Evolutionary conservation across 2,113 vertebrate genomes (phyloP).

Genomic region (Psilopogon haemacephalus): DNA sequence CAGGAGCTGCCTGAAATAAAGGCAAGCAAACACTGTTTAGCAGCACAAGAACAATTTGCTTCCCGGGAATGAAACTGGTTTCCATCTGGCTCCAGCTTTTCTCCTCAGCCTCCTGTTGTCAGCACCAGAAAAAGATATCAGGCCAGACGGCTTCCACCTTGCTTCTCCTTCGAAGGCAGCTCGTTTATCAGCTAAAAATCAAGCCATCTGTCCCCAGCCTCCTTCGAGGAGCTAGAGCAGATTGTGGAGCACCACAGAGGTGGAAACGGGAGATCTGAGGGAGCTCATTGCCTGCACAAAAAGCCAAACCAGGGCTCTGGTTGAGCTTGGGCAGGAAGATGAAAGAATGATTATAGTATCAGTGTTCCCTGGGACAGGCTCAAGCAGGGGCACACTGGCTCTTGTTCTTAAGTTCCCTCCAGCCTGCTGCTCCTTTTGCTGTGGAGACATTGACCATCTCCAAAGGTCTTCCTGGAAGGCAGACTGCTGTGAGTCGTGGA

Average conservation of each 20-base stretch:
- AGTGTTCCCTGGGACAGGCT: background rate
- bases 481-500: background rate
- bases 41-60: background rate
- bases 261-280: background rate
- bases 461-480: background rate
- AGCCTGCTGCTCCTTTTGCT: background rate
- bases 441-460: rapidly evolving
- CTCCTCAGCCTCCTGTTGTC: background rate
- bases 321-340: background rate
- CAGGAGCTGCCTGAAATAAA: background rate
- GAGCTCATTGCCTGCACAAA: background rate
- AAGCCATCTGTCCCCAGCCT: background rate
- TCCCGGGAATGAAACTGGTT: background rate
- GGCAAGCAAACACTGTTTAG: background rate
- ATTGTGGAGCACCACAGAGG: background rate
- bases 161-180: background rate
- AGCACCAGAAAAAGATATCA: constrained; percentile 10
- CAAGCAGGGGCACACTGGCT: rapidly evolving
- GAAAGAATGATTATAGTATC: background rate
- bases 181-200: constrained; percentile 32
- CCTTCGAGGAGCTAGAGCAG: background rate
- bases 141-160: background rate
- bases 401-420: background rate
- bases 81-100: background rate
- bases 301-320: background rate